Evolutionary conservation across 2,797 vertebrate species (phyloP).

Genomic region (Synaphobranchus kaupii): DNA sequence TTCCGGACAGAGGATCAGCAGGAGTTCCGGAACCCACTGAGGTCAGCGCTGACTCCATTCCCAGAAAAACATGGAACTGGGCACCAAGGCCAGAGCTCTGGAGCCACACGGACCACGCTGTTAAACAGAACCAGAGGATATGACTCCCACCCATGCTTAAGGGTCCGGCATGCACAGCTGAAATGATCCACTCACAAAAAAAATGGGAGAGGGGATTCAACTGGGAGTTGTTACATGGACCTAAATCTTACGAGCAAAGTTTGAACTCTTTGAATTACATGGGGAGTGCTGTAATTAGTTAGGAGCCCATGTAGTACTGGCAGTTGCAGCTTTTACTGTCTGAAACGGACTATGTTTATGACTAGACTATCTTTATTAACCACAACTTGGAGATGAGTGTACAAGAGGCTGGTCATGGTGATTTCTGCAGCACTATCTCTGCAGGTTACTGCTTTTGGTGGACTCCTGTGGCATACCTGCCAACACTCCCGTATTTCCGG

Average conservation of each 20-base stretch:
- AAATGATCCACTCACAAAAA: neutral
- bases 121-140: neutral
- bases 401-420: neutral
- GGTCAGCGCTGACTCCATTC: slow-evolving; percentile 8
- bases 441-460: neutral
- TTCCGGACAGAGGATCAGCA: neutral
- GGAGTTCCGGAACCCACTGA: slow-evolving; percentile 1
- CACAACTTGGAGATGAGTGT: neutral
- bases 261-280: neutral
- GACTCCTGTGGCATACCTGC: too few species aligned
- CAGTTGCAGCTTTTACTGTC: neutral
- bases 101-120: neutral
- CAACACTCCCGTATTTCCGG: too few species aligned
- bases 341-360: neutral
- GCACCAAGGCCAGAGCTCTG: neutral
- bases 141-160: slow-evolving; percentile 10
- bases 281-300: neutral
- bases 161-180: neutral
- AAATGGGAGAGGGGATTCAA: neutral
- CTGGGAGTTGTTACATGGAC: neutral
- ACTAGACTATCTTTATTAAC: neutral
- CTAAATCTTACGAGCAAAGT: neutral
- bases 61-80: neutral
- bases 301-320: neutral
- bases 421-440: neutral